Conservation (phyloP, 2,888 invertebrate species). For the Lasioglossum zephyrum region DNA sequence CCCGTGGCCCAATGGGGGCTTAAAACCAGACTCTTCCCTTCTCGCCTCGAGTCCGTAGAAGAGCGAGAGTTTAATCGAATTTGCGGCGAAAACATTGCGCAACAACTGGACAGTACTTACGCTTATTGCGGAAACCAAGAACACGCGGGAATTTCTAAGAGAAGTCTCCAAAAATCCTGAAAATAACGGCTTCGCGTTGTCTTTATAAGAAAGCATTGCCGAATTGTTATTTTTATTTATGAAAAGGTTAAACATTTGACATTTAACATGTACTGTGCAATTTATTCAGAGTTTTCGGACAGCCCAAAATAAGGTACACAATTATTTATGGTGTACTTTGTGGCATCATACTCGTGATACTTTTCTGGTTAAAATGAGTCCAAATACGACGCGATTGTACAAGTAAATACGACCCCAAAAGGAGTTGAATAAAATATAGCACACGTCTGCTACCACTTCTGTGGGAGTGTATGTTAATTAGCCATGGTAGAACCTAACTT, state of each 20-base stretch:
- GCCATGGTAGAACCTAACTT: neutral
- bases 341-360: neutral
- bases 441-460: too few relatives aligned
- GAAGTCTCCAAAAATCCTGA: neutral
- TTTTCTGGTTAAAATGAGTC: neutral
- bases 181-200: neutral
- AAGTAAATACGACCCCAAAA: too few relatives aligned
- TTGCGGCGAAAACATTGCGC: conserved; percentile 35
- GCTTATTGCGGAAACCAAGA: neutral
- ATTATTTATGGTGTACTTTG: neutral
- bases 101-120: neutral
- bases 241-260: neutral
- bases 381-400: neutral
- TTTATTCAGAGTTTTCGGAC: neutral
- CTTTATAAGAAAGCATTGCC: neutral
- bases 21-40: conserved; percentile 28
- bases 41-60: conserved; percentile 49
- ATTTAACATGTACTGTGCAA: neutral
- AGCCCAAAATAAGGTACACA: neutral
- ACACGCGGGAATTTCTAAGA: neutral
- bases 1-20: neutral
- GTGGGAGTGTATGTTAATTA: neutral
- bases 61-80: conserved; percentile 45
- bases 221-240: neutral
- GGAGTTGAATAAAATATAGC: too few relatives aligned